Base-by-base conservation (phyloP, 2,113 vertebrate species). In the Microtus oregoni region DNA sequence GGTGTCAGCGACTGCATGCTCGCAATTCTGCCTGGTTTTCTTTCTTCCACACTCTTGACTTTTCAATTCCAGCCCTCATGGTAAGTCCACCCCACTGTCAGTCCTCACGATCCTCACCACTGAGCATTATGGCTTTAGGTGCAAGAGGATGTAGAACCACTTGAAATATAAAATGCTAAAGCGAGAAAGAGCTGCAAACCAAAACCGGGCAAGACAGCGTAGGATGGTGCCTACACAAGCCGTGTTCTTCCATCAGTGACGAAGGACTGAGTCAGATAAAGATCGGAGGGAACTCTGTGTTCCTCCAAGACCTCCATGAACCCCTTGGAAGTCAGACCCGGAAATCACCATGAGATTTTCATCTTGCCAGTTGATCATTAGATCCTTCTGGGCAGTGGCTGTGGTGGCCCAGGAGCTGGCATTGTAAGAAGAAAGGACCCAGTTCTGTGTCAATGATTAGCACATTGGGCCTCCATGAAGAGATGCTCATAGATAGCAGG, bases 321-420 rank as follows among this genome's bases (percentile, higher is more conserved):
- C 28, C 13, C 32, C 92, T 78, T 92, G 88, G 94, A 92, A 75
- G 55, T 93, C 52, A 79, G 89, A 24, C 50, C 41, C 50, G 26
- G 72, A 95, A 93, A 44, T 86, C 30, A 55, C 58, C 19, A 1
- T 63, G 77, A 89, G 41, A 2, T 35, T 3, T 5, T 35, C 61
- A 22, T 47, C n/a, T 86, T 67, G 83, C 83, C 61, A 4, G 55
- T 93, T 90, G 77, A 87, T 87, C 70, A 89, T 75, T 19, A 79
- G 50, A 47, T 86, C 22, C 81, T 95, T 94, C 76, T 95, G 92
- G 91, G n/a, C 38, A 70, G 20, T 83, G 81, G 50, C 35, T 75
- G 24, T n/a, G 30, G 72, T 8, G 77, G 10, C 20, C 20, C 55
- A 26, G 41, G 52, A 0, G 28, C 10, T 61, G 44, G 86, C 12